Evolutionary conservation across 2,797 vertebrate species (phyloP).

Genomic region (Squalus acanthias): DNA sequence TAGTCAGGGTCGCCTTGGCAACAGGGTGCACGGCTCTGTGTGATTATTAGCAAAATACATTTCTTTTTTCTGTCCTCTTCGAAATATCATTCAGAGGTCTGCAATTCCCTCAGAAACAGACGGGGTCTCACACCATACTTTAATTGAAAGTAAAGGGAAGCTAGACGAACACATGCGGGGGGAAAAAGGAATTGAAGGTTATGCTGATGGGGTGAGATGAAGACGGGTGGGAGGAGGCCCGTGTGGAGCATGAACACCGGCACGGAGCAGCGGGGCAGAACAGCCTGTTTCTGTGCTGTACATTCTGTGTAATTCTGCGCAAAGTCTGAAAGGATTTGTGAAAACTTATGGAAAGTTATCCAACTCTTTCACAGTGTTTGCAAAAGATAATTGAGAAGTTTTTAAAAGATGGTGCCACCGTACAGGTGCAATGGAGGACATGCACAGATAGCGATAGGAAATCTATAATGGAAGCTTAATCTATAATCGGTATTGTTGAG

Average conservation of each 20-base stretch:
- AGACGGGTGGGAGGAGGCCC: not conserved
- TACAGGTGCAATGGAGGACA: not conserved
- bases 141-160: not conserved
- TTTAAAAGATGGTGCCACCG: not conserved
- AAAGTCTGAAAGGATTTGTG: not conserved
- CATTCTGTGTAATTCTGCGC: not conserved
- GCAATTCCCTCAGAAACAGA: not conserved
- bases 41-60: conserved; percentile 8
- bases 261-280: not conserved
- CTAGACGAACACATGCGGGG: not conserved
- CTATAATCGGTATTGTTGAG: not conserved
- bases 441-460: not conserved
- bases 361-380: not conserved
- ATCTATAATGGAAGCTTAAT: not conserved
- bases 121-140: not conserved
- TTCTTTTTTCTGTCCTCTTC: not conserved
- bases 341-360: not conserved
- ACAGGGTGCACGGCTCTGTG: not conserved
- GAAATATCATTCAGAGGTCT: not conserved
- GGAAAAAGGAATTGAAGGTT: not conserved
- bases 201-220: not conserved
- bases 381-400: not conserved
- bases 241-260: not conserved
- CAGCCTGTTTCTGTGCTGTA: not conserved
- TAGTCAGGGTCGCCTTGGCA: not conserved